Base-by-base conservation (phyloP, 1,140 invertebrate species). In the Danaus plexippus region DNA sequence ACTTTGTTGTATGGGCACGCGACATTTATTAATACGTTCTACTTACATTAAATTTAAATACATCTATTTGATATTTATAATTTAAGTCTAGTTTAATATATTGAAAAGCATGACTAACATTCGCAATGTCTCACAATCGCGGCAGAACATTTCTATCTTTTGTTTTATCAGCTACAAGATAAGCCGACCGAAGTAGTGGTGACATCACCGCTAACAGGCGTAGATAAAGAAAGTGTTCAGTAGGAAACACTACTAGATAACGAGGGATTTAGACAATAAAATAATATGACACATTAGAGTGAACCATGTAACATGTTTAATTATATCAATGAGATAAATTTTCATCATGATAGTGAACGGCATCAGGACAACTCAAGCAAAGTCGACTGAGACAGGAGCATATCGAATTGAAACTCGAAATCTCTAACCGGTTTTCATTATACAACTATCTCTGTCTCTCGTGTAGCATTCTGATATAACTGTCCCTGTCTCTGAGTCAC, bases 401-500 rank as follows among this genome's bases (percentile, higher is more conserved):
- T 87, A 85, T 87, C 80, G 80, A 75, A 80, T 85, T 80, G 77
- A 83, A 84, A 84, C 80, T 87, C 84, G 82, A 87, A 87, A 87
- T 84, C 73, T 77, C 65, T 73, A 85, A 87, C 80, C 77, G 77
- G 84, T 84, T 86, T 80, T 75, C 67, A 73, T 64, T 63, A 48
- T 66, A 73, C 54, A 65, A 40, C 43, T 58, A 63, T 87, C 79
- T 65, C 68, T 71, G 54, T 83, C 71, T 66, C 43, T 43, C 64
- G 32, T 60, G 53, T 51, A 43, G 13, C 41, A 41, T 44, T 52
- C 54, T 41, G 52, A 67, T 77, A 83, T 59, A 60, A 60, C 54
- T 60, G 44, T 77, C 80, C 77, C 75, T 62, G 44, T 80, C 69
- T 55, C 64, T 86, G 81, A 86, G 69, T 86, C 83, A 86, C 80